Evolutionary conservation across 1,140 invertebrate species (phyloP).

Genomic region (Gerris buenoi): DNA sequence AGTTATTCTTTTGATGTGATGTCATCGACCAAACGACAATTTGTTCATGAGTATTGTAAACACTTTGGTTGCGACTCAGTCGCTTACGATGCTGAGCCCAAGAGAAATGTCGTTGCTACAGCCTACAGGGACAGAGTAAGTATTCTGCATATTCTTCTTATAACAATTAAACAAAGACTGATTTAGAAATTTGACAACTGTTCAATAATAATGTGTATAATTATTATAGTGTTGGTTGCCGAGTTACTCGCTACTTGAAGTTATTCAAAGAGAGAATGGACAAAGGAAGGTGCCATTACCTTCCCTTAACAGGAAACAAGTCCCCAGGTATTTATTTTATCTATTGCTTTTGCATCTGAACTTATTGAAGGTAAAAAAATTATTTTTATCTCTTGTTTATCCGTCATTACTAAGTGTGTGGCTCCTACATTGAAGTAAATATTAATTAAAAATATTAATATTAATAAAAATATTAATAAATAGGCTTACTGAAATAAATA

Average conservation of each 20-base stretch:
- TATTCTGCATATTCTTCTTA: too few species aligned
- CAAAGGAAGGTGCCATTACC: conserved; percentile 49
- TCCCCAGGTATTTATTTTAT: too few species aligned
- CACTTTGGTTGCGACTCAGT: conserved; percentile 86
- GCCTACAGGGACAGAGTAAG: conserved; percentile 66
- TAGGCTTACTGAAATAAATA: too few species aligned
- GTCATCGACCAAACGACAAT: conserved; percentile 76
- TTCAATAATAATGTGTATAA: conserved; percentile 10
- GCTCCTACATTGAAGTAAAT: too few species aligned
- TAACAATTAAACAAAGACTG: too few species aligned
- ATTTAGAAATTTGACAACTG: not conserved
- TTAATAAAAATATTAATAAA: too few species aligned
- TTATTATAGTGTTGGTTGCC: conserved; percentile 59
- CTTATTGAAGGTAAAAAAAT: too few species aligned
- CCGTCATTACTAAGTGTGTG: too few species aligned
- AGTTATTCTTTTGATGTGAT: conserved; percentile 81
- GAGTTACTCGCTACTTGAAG: conserved; percentile 64
- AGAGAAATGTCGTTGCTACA: conserved; percentile 84
- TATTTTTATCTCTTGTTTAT: too few species aligned
- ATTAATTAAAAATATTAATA: too few species aligned
- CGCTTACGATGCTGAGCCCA: conserved; percentile 86
- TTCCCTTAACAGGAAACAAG: too few species aligned
- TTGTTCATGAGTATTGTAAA: conserved; percentile 86
- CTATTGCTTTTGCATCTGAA: too few species aligned
- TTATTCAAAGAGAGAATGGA: conserved; percentile 59